Evolutionary conservation across 2,888 invertebrate species (phyloP).

Genomic region (Coelinius sp.): DNA sequence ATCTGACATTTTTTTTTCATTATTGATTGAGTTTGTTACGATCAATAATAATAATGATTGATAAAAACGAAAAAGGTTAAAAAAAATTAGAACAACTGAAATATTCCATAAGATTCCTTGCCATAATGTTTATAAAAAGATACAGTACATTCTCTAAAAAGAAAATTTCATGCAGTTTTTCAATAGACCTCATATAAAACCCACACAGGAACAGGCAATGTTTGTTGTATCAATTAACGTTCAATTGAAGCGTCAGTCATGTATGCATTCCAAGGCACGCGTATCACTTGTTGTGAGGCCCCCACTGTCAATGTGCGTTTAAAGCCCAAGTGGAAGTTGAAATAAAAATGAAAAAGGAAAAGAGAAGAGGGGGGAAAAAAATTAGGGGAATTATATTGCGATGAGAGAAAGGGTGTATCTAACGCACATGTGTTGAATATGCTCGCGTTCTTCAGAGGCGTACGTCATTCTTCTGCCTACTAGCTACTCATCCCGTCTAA

Average conservation of each 20-base stretch:
- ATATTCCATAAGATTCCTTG: too few species aligned
- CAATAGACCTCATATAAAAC: not conserved
- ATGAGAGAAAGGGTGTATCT: constrained; percentile 7
- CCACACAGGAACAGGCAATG: constrained; percentile 14
- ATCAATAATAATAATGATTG: too few species aligned
- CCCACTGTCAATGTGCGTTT: constrained; percentile 15
- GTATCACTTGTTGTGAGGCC: constrained; percentile 35
- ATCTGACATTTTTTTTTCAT: too few species aligned
- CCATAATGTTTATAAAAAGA: too few species aligned
- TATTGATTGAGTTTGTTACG: too few species aligned
- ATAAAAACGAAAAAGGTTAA: too few species aligned
- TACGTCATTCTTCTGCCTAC: constrained; percentile 22
- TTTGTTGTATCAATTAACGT: constrained; percentile 64
- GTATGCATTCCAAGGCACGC: constrained; percentile 44
- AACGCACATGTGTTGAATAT: constrained; percentile 23
- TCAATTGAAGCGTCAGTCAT: constrained; percentile 56
- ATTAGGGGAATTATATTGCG: constrained; percentile 6
- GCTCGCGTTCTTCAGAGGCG: constrained; percentile 6
- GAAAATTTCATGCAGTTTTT: not conserved
- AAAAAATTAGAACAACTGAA: too few species aligned
- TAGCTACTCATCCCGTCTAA: constrained; percentile 13
- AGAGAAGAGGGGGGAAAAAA: constrained; percentile 5
- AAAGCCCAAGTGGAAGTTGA: constrained; percentile 14
- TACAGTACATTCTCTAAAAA: too few species aligned
- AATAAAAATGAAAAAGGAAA: not conserved